Evolutionary conservation across 2,888 invertebrate species (phyloP).

Genomic region (Clistopyga incitator): DNA sequence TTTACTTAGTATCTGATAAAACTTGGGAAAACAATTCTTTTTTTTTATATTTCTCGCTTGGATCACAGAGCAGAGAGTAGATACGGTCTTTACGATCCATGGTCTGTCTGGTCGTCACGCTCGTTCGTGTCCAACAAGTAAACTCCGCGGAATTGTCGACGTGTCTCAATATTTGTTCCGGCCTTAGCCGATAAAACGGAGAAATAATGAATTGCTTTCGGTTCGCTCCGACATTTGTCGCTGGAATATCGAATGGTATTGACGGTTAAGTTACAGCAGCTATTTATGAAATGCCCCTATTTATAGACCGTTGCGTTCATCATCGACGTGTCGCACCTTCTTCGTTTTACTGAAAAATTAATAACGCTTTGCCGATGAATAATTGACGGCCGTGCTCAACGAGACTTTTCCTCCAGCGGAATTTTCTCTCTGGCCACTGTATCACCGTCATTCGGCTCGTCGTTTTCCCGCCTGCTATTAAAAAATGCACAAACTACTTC

Average conservation of each 20-base stretch:
- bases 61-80: background rate
- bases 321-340: background rate
- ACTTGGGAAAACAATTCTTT: conserved; percentile 5
- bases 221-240: background rate
- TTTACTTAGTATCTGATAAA: background rate
- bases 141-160: conserved; percentile 4
- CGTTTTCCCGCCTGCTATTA: background rate
- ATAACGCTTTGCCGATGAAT: conserved; percentile 45
- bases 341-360: conserved; percentile 25
- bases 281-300: conserved; percentile 52
- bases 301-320: conserved; percentile 25
- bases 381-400: conserved; percentile 31
- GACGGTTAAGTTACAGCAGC: background rate
- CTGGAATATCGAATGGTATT: conserved; percentile 3
- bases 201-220: conserved; percentile 33
- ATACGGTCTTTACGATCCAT: conserved; percentile 4
- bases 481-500: conserved; percentile 44
- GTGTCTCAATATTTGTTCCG: conserved; percentile 36
- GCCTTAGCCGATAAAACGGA: conserved; percentile 19
- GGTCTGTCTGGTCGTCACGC: conserved; percentile 12
- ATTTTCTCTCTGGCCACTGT: background rate
- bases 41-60: background rate
- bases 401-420: conserved; percentile 14
- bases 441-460: background rate
- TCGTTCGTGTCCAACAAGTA: conserved; percentile 19